Percentiles rank a stretch among this genome's conserved stretches.
These are phyloP conservation scores for Otis tarda DNA, from an alignment of 2,113 vertebrate species.

Conservation along the genomic window DNA sequence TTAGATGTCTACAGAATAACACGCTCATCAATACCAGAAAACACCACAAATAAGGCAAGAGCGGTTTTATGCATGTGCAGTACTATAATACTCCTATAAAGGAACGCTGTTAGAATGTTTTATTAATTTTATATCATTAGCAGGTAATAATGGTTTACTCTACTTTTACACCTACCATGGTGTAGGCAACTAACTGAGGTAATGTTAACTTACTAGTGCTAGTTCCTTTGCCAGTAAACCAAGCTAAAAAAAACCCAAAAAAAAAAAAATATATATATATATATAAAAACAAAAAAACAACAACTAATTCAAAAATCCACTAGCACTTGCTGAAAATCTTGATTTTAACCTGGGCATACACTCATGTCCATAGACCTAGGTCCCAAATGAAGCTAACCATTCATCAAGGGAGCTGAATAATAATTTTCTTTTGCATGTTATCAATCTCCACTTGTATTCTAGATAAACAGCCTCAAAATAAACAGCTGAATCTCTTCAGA, in stretches of 20 bases:
- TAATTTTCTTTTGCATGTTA: not conserved
- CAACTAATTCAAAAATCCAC: not conserved
- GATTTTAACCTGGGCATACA: not conserved
- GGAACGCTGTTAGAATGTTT: not conserved
- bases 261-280: no score
- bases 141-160: not conserved
- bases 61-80: not conserved
- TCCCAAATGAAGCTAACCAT: not conserved
- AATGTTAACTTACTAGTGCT: not conserved
- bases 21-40: not conserved
- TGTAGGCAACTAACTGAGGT: not conserved
- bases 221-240: not conserved
- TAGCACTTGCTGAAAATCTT: not conserved
- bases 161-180: not conserved
- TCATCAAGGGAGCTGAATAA: not conserved
- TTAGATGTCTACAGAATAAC: not conserved
- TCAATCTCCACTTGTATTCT: not conserved
- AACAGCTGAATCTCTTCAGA: not conserved
- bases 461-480: not conserved
- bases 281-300: no score
- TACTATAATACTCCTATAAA: not conserved
- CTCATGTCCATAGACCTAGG: not conserved
- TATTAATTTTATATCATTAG: not conserved
- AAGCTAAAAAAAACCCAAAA: not conserved
- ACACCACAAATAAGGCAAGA: not conserved